Evolutionary conservation across 2,888 invertebrate genomes (phyloP), one percentile per base, ranked within the genome.

Genomic region (Heterodera filipjevi): DNA sequence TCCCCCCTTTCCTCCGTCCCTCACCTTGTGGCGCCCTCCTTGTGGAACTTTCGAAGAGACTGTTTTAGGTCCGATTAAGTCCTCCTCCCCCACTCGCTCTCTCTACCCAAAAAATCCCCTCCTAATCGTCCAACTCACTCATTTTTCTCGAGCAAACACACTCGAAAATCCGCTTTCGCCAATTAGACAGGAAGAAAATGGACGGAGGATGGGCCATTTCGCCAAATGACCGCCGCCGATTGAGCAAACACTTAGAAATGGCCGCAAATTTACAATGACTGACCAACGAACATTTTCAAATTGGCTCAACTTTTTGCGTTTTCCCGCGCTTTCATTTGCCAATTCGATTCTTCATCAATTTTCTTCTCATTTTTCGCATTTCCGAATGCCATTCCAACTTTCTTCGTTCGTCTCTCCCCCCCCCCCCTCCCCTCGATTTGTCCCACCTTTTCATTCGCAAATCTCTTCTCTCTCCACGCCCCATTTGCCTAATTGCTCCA

Each of bases 61-160:
- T 59, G 59, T 59, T 59, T 59, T 59, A 59, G 59, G 59, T 59
- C 59, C 59, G 59, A 59, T 59, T 59, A 59, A 59, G 59, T 27
- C 59, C 27, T 27, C 5, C 59, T n/a, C 59, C n/a, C 59, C n/a
- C 39, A 6, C 39, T 39, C 39, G n/a, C n/a, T n/a, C n/a, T n/a
- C n/a, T n/a, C n/a, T n/a, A n/a, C 39, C 39, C 39, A 39, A 49
- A 59, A 59, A 59, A 3, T 59, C 59, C 59, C 59, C 59, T 59
- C 59, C 59, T 59, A 59, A 59, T 59, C 59, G 59, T 59, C 59
- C 59, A 59, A 59, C 59, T 59, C 59, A 59, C 59, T 59, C 27
- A 59, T 59, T 59, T 53, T 59, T 59, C 59, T 27, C 59, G 59
- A 22, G 59, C 59, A 59, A 59, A 59, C 59, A 59, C 59, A 59